Base-by-base conservation (phyloP, 1,140 invertebrate species). In the Hydropsyche tenuis region DNA sequence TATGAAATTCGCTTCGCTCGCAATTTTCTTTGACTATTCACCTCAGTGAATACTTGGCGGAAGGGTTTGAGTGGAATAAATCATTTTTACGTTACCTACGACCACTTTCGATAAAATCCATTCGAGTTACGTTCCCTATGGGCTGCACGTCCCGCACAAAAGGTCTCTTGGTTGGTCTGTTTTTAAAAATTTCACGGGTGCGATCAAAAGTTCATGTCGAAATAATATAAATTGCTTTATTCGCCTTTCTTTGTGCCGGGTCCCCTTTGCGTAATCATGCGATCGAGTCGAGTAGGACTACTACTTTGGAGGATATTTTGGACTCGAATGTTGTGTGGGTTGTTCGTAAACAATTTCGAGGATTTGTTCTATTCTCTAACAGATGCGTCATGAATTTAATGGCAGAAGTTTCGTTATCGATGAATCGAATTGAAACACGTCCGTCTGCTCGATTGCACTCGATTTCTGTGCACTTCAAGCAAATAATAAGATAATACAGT, bases 21-120 rank as follows among this genome's bases (percentile, higher is more conserved):
- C 65, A 68, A 68, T 68, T 68, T 68, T 68, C 65, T 68, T 68
- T 68, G 65, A 68, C 65, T 68, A 48, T 68, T 68, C 65, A 68
- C 65, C 65, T 68, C 65, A 48, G 27, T 68, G 65, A 25, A 45
- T 43, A 3, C 18, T 27, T 20, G 2, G 18, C 1, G 1, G 18
- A 9, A 25, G 23, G 45, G 42, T 16, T 45, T 48, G 65, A 48
- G 65, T 46, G 45, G 65, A 68, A 68, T 68, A 68, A 68, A 68
- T 68, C 37, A 68, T 68, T 68, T 68, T 68, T 68, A 46, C 18
- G 23, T 43, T 27, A 9, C 30, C 30, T 37, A 37, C 20, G 20
- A 25, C 20, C 65, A 46, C 65, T 48, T 68, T 68, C 42, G 43
- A 48, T 20, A 25, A 14, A 23, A 45, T 27, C 45, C n/a, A 22